Base-by-base conservation (phyloP, 64 coral and sea anemone genomes). In the Trachythela sp. region DNA sequence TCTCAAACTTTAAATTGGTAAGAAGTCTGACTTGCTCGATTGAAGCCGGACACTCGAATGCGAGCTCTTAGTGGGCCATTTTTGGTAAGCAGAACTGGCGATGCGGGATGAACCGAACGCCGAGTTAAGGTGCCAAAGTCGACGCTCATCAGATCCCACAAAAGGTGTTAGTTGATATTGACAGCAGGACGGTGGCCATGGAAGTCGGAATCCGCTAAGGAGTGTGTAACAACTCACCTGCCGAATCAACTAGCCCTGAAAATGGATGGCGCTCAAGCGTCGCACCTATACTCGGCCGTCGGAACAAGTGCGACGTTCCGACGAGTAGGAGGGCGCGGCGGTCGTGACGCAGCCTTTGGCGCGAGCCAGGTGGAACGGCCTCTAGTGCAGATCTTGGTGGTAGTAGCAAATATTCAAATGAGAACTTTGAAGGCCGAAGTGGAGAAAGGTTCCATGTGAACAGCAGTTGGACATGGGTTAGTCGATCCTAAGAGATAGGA, bases 1-100 rank as follows among this genome's bases (percentile, higher is more conserved):
- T 91, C 90, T 91, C 90, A 91, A 91, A 91, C 90, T 91, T 91
- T 91, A 54, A 91, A 91, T 91, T 39, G 90, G 90, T 91, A 56
- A 91, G 90, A 87, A 36, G 90, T 77, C 45, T 43, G 35, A 87
- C 90, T 83, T 91, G 90, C 90, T 83, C 35, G 36, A 80, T 13
- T 80, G 85, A 87, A 75, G 89, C 56, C 84, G 38, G 54, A 59
- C 39, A 9, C 0, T 68, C 39, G 89, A 91, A 91, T 45, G 42
- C 11, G 42, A 45, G 42, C 42, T 45, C 42, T 45, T 45, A 45
- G 4, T 45, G 42, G n/a, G 42, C 42, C 11, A 45, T 45, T 45
- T 45, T 45, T 45, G 42, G 42, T 45, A 45, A 45, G 42, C 42
- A 45, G 42, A 45, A 45, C 42, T 45, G 42, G 42, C 42, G 42